These are phyloP conservation scores for Caenorhabditis sinica DNA, from an alignment of 2,888 invertebrate genomes.

Conservation along the genomic window DNA sequence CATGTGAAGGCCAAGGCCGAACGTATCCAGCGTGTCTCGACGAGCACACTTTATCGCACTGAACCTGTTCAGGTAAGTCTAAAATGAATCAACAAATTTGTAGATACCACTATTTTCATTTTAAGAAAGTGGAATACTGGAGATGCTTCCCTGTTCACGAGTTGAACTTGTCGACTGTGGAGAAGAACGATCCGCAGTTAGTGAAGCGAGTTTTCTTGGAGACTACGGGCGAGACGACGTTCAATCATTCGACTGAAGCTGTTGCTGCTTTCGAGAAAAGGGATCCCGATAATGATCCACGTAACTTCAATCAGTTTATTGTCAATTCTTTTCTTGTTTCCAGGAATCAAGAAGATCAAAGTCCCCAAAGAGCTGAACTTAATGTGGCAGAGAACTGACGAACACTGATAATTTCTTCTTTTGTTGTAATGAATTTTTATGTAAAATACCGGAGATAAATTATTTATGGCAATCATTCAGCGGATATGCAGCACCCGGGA, in stretches of 20 bases:
- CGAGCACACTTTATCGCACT: constrained; percentile 50
- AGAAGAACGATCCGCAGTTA: constrained; percentile 62
- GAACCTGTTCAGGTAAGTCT: constrained; percentile 39
- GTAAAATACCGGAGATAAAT: background rate
- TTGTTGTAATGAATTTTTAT: background rate
- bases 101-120: background rate
- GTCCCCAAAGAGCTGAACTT: constrained; percentile 28
- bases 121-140: constrained; percentile 47
- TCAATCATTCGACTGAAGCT: background rate
- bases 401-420: background rate
- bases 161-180: constrained; percentile 61
- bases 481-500: background rate
- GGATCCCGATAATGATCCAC: background rate
- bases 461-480: constrained; percentile 2
- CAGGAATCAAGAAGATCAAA: constrained; percentile 13
- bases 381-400: constrained; percentile 43
- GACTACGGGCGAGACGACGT: background rate
- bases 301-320: background rate
- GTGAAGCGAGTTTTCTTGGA: constrained; percentile 60
- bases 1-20: constrained; percentile 43
- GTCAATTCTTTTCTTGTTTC: background rate
- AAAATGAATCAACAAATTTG: background rate
- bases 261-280: background rate
- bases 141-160: constrained; percentile 16
- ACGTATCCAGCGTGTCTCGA: constrained; percentile 33